Percentiles rank a stretch among this genome's conserved stretches.
These are phyloP conservation scores for Ophioderma brevispina DNA, from an alignment of 35 echinoderm and acorn worm genomes.

Conservation along the genomic window DNA sequence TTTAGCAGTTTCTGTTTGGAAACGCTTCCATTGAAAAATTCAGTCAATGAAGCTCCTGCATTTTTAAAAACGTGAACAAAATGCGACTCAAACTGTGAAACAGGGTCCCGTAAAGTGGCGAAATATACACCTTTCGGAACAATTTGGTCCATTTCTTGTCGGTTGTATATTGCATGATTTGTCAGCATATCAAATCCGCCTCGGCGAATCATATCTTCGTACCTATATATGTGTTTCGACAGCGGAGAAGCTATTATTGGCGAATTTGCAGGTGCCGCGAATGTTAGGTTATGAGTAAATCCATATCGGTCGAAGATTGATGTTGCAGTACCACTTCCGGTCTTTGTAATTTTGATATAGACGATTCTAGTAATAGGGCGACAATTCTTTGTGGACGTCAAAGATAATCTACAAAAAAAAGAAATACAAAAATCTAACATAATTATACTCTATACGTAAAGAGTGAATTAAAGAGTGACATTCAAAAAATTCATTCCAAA, in stretches of 20 bases:
- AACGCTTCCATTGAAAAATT: neutral
- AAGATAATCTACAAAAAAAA: too few species aligned
- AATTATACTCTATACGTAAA: too few species aligned
- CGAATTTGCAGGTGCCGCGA: neutral
- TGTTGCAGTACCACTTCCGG: neutral
- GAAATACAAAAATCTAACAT: too few species aligned
- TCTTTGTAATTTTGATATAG: neutral
- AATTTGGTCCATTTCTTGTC: neutral
- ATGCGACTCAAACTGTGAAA: neutral
- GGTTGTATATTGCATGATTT: neutral
- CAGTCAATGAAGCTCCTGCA: neutral
- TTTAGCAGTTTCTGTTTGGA: neutral
- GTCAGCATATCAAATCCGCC: neutral
- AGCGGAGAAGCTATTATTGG: neutral
- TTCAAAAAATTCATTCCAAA: too few species aligned
- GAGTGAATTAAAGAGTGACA: too few species aligned
- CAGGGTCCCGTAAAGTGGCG: neutral
- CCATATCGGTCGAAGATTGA: neutral
- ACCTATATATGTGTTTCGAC: neutral
- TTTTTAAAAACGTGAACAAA: neutral
- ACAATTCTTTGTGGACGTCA: neutral
- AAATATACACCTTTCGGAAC: neutral
- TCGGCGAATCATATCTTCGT: neutral
- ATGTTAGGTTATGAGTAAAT: neutral
- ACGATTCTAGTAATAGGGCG: neutral